Base-by-base conservation (phyloP, 2,113 vertebrate genomes). In the Megaceryle maxima region DNA sequence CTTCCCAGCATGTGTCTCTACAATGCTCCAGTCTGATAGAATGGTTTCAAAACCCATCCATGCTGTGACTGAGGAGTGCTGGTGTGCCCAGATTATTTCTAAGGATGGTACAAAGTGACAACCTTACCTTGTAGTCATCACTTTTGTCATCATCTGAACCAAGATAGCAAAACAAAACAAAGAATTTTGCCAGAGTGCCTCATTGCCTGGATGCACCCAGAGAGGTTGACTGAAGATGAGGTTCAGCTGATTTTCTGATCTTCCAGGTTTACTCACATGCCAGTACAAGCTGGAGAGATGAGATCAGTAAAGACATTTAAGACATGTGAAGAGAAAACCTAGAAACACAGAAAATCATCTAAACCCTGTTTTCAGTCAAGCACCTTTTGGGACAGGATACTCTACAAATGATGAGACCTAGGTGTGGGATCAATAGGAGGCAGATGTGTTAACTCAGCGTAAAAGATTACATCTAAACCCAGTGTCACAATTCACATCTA, bases 391-490 rank as follows among this genome's bases (percentile, higher is more conserved):
- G 62, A 37, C 28, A 91, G 53, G 55, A 73, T 73, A 59, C 55
- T 44, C 81, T 87, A 11, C 81, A 87, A 89, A 78, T 85, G 83
- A 79, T 74, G 87, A 60, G 83, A 82, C 48, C 48, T 53, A 73
- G 75, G 31, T 26, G 70, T 83, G 70, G 53, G 66, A 95, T 96
- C 87, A 85, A 94, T 95, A 80, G 1, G 1, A 76, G 81, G 35
- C 44, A 94, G 91, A 83, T 78, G 57, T 50, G 70, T 25, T 76
- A 79, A 96, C 91, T 94, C 89, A 73, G 3, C 87, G 91, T 87
- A 80, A 87, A 92, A 90, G 77, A 51, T 86, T 68, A 14, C 31
- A 53, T 88, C 83, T 84, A 91, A 87, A 85, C 31, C 0, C 0
- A 68, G 43, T 69, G 84, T 57, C 89, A 96, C 62, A 73, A 83